A percentile compares a stretch with the other conserved stretches of the same genome.
Evolutionary conservation across 2,113 vertebrate genomes (phyloP).

Genomic region (Sapajus apella): DNA sequence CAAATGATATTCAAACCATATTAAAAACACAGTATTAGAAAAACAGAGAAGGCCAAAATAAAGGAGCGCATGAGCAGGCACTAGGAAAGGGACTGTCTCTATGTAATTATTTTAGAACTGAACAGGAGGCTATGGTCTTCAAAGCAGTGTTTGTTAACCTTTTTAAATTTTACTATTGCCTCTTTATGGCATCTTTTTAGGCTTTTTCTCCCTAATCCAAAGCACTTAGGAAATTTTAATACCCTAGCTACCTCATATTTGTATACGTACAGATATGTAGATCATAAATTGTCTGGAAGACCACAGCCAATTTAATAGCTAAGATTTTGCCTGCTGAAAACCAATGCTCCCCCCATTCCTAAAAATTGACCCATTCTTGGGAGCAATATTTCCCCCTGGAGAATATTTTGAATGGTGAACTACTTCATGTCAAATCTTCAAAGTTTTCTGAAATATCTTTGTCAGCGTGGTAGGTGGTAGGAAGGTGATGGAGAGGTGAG

Average conservation of each 20-base stretch:
- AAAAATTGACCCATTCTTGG: no score
- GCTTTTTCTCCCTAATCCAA: neutral
- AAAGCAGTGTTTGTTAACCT: neutral
- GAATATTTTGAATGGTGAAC: neutral
- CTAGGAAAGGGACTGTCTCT: neutral
- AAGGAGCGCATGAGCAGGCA: neutral
- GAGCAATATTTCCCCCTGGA: neutral
- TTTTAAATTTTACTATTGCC: neutral
- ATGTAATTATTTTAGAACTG: neutral
- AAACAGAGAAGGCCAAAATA: neutral
- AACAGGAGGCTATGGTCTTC: neutral
- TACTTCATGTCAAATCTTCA: neutral
- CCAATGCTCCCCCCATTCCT: neutral
- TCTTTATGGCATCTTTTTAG: neutral
- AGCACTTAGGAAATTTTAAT: neutral
- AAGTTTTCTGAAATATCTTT: neutral
- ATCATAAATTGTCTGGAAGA: neutral
- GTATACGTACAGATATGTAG: neutral
- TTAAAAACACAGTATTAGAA: neutral
- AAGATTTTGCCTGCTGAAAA: neutral
- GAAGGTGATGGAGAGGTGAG: neutral
- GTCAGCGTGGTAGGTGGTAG: fast-evolving
- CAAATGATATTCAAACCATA: neutral
- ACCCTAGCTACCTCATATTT: no score
- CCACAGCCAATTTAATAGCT: neutral